phyloP scores from a whole-genome alignment of 2,797 vertebrate species.

The Tadarida brasiliensis region DNA sequence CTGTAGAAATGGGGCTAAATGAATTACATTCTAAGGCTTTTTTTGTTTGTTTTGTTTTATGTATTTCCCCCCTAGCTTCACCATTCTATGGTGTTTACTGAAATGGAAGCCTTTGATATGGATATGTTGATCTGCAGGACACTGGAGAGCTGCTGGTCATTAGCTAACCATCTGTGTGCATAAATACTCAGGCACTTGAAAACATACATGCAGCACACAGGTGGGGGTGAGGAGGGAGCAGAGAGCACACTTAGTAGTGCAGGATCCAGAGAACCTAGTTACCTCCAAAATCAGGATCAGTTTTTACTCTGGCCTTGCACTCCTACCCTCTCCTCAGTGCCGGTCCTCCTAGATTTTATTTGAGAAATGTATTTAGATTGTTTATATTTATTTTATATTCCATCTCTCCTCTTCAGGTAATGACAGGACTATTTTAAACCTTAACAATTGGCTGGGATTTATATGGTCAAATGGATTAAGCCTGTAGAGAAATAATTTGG shows the following conservation, averaged over 20 bases:
- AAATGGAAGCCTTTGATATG: background rate
- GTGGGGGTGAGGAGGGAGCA: accelerated
- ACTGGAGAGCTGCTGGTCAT: background rate
- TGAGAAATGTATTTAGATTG: constrained; percentile 68
- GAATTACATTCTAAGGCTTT: background rate
- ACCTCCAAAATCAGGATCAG: constrained; percentile 29
- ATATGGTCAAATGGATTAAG: constrained; percentile 72
- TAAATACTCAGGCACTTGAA: background rate
- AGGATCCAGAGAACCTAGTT: background rate
- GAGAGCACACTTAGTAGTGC: accelerated
- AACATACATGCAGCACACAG: background rate
- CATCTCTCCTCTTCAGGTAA: constrained; percentile 73
- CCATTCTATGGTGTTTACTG: background rate
- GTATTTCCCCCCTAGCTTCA: background rate
- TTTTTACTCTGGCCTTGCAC: constrained; percentile 50
- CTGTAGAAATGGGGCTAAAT: background rate
- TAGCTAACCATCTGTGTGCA: background rate
- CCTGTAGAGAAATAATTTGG: constrained; percentile 53
- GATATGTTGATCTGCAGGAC: background rate
- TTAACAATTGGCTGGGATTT: constrained; percentile 68
- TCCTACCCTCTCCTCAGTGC: background rate
- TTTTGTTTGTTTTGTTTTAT: background rate
- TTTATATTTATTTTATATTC: constrained; percentile 71
- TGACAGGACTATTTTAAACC: constrained; percentile 47
- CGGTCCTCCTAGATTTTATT: constrained; percentile 67